A percentile compares a stretch with the other conserved stretches of the same genome.
These are phyloP conservation scores for Ursus arctos DNA, from an alignment of 2,113 vertebrate species.

Conservation along the genomic window DNA sequence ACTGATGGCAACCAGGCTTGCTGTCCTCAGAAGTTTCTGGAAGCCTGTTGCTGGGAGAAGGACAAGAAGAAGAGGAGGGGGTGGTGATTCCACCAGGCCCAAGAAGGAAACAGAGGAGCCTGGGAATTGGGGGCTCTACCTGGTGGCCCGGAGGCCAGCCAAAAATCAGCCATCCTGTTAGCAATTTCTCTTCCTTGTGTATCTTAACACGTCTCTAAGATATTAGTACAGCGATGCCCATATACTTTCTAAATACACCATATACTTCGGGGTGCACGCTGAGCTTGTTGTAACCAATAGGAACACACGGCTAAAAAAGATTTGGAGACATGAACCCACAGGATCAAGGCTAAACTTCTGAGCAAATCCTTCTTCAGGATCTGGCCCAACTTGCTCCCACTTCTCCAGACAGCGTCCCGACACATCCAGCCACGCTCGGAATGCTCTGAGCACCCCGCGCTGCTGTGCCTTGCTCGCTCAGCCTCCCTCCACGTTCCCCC, in stretches of 20 bases:
- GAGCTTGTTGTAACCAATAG: neutral
- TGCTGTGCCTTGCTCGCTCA: neutral
- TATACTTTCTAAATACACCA: accelerated
- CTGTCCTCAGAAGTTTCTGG: neutral
- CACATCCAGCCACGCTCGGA: accelerated
- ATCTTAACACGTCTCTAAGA: accelerated
- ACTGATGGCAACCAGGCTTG: neutral
- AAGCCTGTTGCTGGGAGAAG: neutral
- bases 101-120: neutral
- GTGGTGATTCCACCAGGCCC: neutral
- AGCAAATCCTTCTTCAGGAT: neutral
- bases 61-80: neutral
- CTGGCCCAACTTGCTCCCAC: no score
- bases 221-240: no score
- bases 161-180: neutral
- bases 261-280: neutral
- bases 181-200: no score
- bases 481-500: neutral
- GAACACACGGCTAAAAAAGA: neutral
- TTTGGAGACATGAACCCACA: neutral
- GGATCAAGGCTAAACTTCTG: neutral
- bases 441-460: accelerated
- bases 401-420: neutral
- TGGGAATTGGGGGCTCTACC: neutral
- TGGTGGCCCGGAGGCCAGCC: neutral